Evolutionary conservation across 2,888 invertebrate genomes (phyloP), one percentile per base, ranked within the genome.

Genomic region (Synanthedon andrenaeformis): DNA sequence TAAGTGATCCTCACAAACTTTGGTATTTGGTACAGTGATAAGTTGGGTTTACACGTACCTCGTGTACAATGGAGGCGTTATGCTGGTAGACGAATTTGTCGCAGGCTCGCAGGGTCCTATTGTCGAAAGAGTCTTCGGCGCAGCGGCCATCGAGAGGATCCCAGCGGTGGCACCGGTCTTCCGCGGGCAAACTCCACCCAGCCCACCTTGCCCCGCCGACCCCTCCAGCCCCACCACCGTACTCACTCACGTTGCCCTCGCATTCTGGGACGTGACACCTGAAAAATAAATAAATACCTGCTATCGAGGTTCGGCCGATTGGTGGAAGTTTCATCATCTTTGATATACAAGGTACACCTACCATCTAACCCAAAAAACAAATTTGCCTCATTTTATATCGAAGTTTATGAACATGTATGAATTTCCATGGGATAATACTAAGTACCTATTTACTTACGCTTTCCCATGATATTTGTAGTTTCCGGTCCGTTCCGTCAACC

Each of bases 241-340:
- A 61, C 45, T 65, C 45, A 65, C 65, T 11, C 61, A 58, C 57
- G 62, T 74, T 71, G 54, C 74, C 63, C 57, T 90, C 89, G 65
- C 89, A 90, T 62, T 89, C 89, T 4, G 89, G 83, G 3, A 90
- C 77, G 55, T 76, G 70, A 55, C 90, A 90, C 63, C 89, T 89
- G 70, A 0, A 42, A 42, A 54, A 8, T 19, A 19, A 19, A 19
- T 19, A 19, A 3, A 3, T 19, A 19, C 19, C 19, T 19, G 3
- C 3, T 19, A 3, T 19, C 19, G 19, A 2, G 19, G 3, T 19
- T 19, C 19, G 19, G 19, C 19, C 19, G 19, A 19, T 19, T 19
- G 19, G 19, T 19, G 19, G 2, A 17, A 19, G 19, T 19, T 19
- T 19, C 19, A 19, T 19, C 19, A 19, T 19, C 19, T 19, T 19